phyloP scores from a whole-genome alignment of 1,140 invertebrate genomes.

The Psilanteris sp. region DNA sequence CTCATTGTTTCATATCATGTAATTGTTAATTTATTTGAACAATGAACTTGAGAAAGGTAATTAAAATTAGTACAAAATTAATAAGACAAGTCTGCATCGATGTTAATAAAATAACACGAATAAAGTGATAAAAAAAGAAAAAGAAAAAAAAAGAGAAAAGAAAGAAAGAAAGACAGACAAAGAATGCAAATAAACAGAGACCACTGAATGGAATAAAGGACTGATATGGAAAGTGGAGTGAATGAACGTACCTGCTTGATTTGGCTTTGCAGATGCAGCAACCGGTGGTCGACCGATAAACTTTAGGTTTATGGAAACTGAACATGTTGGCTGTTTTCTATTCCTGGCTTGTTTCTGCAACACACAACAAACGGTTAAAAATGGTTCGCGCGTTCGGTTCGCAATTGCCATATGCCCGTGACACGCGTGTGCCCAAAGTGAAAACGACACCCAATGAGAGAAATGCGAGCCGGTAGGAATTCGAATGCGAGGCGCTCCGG shows the following conservation, averaged over 20 bases:
- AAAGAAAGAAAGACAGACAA: too few relatives aligned
- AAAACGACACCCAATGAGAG: too few relatives aligned
- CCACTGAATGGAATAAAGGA: too few relatives aligned
- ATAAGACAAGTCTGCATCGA: too few relatives aligned
- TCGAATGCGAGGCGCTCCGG: background rate
- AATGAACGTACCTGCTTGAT: slow-evolving; percentile 85
- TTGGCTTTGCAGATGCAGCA: slow-evolving; percentile 95
- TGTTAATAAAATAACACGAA: too few relatives aligned
- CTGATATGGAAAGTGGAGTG: background rate
- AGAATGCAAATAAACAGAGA: too few relatives aligned
- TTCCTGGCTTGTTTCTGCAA: slow-evolving; percentile 32
- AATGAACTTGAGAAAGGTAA: too few relatives aligned
- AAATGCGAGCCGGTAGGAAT: background rate
- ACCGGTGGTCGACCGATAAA: slow-evolving; percentile 89
- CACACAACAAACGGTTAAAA: slow-evolving; percentile 1
- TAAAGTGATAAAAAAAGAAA: too few relatives aligned
- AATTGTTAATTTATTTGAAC: too few relatives aligned
- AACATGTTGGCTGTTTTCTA: slow-evolving; percentile 84
- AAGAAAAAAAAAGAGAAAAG: too few relatives aligned
- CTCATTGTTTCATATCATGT: too few relatives aligned
- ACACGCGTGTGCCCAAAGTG: background rate
- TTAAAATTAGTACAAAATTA: too few relatives aligned
- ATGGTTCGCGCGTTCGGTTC: background rate
- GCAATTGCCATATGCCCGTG: slow-evolving; percentile 1
- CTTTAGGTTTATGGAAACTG: slow-evolving; percentile 93